A percentile compares a stretch with the other conserved stretches of the same genome.
Evolutionary conservation across 2,888 invertebrate genomes (phyloP).

Genomic region (Tridacna crocea): DNA sequence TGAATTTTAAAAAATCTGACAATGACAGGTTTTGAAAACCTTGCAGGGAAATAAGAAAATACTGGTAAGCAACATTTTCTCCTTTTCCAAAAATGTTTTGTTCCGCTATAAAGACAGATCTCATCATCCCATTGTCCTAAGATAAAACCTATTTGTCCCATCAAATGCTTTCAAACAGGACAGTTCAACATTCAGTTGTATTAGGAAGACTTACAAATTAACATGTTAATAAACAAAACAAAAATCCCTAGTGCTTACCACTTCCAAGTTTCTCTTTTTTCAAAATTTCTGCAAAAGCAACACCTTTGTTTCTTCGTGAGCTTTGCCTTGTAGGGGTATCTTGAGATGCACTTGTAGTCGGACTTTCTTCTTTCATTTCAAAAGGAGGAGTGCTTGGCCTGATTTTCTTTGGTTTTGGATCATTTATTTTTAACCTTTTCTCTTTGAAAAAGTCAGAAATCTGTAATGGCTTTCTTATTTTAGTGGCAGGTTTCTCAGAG

Average conservation of each 20-base stretch:
- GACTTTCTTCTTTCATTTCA: conserved; percentile 25
- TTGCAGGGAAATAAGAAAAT: neutral
- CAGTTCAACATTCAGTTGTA: no score
- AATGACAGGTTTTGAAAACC: neutral
- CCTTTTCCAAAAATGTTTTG: no score
- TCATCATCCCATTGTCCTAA: no score
- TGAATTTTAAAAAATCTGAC: no score
- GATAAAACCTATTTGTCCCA: no score
- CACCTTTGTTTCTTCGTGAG: conserved; percentile 47
- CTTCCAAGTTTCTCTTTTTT: conserved; percentile 63
- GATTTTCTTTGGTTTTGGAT: conserved; percentile 39
- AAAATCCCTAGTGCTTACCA: conserved; percentile 50
- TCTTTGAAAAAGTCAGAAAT: conserved; percentile 55
- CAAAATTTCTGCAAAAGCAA: conserved; percentile 55
- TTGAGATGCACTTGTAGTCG: conserved; percentile 1
- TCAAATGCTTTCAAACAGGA: no score
- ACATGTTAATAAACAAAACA: no score
- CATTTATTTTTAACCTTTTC: conserved; percentile 55
- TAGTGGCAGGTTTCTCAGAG: neutral
- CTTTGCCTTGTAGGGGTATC: conserved; percentile 28
- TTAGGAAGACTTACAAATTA: no score
- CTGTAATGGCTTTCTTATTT: conserved; percentile 35
- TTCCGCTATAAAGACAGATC: no score
- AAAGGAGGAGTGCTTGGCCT: conserved; percentile 30
- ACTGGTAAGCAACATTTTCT: neutral